Evolutionary conservation across 2,113 vertebrate genomes (phyloP).

Genomic region (Atrichornis clamosus): DNA sequence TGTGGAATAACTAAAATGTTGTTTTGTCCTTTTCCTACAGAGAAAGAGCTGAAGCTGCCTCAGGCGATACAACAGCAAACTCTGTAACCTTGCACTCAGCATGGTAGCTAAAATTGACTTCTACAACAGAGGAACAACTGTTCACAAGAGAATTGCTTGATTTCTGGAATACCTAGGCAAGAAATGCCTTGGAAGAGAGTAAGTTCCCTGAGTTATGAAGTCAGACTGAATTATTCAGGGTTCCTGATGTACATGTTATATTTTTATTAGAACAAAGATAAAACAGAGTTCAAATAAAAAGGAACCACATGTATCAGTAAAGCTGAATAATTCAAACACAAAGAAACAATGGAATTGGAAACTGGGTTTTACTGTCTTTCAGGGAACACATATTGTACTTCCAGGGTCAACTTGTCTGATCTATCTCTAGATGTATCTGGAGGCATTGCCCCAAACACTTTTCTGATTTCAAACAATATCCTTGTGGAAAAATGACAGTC

Average conservation of each 20-base stretch:
- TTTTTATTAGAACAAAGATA: constrained; percentile 21
- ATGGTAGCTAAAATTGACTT: constrained; percentile 15
- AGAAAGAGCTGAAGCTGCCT: constrained; percentile 2
- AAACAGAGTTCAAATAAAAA: constrained; percentile 16
- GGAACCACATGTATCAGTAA: background rate
- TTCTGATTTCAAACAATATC: background rate
- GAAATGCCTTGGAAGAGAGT: background rate
- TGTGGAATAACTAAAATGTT: constrained; percentile 19
- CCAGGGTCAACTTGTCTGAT: background rate
- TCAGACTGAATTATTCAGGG: constrained; percentile 32
- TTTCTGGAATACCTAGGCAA: constrained; percentile 14
- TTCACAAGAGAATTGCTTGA: constrained; percentile 8
- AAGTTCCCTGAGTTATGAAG: background rate
- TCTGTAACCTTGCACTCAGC: constrained; percentile 41
- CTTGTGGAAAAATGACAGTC: background rate
- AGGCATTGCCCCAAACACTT: background rate
- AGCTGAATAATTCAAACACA: constrained; percentile 11
- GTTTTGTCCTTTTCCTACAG: constrained; percentile 19
- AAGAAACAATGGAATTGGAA: background rate
- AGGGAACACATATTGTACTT: background rate
- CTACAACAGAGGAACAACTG: constrained; percentile 24
- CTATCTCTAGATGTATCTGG: background rate
- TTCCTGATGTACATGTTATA: background rate
- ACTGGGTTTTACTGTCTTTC: background rate
- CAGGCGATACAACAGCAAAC: constrained; percentile 48